These are phyloP conservation scores for Caradrina clavipalpis DNA, from an alignment of 2,888 invertebrate genomes.

Conservation along the genomic window DNA sequence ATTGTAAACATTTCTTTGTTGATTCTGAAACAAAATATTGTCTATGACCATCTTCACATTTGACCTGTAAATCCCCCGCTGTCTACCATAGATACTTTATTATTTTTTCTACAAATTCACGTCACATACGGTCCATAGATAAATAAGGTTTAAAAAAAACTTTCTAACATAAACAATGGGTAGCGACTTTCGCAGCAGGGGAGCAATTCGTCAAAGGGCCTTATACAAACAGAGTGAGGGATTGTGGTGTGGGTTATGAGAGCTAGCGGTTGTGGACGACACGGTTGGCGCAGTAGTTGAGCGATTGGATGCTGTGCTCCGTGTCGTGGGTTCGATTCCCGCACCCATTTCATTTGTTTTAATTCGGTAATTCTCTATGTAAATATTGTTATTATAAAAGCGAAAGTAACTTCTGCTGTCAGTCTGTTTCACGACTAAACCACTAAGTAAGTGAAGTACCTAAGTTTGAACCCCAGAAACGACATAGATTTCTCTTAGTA, in stretches of 20 bases:
- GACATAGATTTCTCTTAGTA: too few species aligned
- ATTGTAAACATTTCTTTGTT: conserved; percentile 14
- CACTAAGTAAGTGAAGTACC: too few species aligned
- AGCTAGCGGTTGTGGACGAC: conserved; percentile 18
- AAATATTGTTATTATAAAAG: too few species aligned
- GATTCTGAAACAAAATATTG: conserved; percentile 11
- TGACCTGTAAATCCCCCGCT: conserved; percentile 43
- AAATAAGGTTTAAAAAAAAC: conserved; percentile 46
- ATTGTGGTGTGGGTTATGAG: not conserved
- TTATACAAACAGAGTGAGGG: conserved; percentile 49
- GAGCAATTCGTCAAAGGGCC: conserved; percentile 71
- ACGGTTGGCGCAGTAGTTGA: not conserved
- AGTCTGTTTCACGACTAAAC: too few species aligned
- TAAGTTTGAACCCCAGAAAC: too few species aligned
- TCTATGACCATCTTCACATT: conserved; percentile 23
- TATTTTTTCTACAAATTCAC: conserved; percentile 40
- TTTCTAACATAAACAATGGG: conserved; percentile 62
- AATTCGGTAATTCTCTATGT: too few species aligned
- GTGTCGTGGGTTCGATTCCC: too few species aligned
- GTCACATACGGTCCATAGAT: conserved; percentile 33
- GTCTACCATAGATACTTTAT: conserved; percentile 14
- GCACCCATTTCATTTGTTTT: too few species aligned
- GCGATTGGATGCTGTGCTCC: too few species aligned
- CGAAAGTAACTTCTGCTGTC: too few species aligned
- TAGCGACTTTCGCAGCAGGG: conserved; percentile 61